A percentile compares a stretch with the other conserved stretches of the same genome.
These are phyloP conservation scores for Hylomyscus alleni DNA, from an alignment of 2,797 vertebrate species.

Conservation along the genomic window DNA sequence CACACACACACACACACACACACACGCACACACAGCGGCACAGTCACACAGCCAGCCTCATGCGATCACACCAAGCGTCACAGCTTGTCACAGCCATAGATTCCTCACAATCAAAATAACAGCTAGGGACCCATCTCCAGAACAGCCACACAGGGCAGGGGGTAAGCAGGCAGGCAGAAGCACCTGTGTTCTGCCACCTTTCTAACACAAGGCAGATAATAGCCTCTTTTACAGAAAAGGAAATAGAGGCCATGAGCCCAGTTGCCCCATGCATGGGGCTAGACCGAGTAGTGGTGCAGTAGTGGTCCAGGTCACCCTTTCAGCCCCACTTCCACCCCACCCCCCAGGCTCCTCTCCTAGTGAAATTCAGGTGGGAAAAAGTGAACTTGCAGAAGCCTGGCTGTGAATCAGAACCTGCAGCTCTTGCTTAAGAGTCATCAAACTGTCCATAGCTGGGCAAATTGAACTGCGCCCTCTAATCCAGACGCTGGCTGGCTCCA, in stretches of 20 bases:
- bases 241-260: slow-evolving; percentile 60
- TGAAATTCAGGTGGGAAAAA: background rate
- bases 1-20: slow-evolving; percentile 68
- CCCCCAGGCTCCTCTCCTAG: background rate
- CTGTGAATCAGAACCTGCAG: background rate
- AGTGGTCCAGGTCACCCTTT: background rate
- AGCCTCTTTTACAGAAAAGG: slow-evolving; percentile 72
- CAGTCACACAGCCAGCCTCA: slow-evolving; percentile 83
- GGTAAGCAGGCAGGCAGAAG: background rate
- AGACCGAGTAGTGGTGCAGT: background rate
- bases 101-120: slow-evolving; percentile 83
- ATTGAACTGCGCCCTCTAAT: background rate
- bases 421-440: background rate
- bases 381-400: slow-evolving; percentile 14
- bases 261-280: slow-evolving; percentile 34
- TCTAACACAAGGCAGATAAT: background rate
- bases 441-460: background rate
- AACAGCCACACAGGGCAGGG: slow-evolving; percentile 49
- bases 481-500: background rate
- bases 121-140: slow-evolving; percentile 65
- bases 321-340: background rate
- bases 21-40: slow-evolving; percentile 73
- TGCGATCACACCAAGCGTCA: slow-evolving; percentile 82
- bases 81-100: slow-evolving; percentile 84
- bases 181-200: slow-evolving; percentile 65